phyloP scores from a whole-genome alignment of 2,797 vertebrate genomes.

The Myripristis murdjan region DNA sequence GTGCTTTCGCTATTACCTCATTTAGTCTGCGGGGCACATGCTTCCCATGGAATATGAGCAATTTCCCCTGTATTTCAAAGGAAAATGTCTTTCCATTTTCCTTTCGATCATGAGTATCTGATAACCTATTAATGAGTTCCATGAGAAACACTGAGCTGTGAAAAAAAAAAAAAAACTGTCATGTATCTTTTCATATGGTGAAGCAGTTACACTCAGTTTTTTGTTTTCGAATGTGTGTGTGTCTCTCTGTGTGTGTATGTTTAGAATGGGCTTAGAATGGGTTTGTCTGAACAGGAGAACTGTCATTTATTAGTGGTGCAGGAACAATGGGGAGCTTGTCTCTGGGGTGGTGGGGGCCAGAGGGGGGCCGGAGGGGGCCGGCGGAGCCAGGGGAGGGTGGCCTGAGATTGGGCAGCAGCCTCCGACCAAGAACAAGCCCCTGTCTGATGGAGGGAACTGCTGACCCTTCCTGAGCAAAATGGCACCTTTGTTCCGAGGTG shows the following conservation, averaged over 20 bases:
- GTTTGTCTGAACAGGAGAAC: constrained; percentile 83
- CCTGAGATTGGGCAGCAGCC: constrained; percentile 86
- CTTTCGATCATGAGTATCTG: constrained; percentile 50
- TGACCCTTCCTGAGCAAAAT: constrained; percentile 89
- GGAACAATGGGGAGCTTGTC: constrained; percentile 88
- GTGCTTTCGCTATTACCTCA: constrained; percentile 42
- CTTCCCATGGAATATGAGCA: constrained; percentile 17
- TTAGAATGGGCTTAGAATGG: constrained; percentile 77
- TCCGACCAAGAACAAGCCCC: constrained; percentile 87
- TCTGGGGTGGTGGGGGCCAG: constrained; percentile 75
- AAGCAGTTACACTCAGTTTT: constrained; percentile 33
- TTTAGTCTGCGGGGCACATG: constrained; percentile 10
- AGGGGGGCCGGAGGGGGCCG: constrained; percentile 64
- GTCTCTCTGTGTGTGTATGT: constrained; percentile 50
- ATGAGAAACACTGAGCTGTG: constrained; percentile 45
- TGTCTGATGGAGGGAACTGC: constrained; percentile 87
- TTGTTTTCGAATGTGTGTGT: constrained; percentile 36
- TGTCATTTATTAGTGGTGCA: constrained; percentile 86
- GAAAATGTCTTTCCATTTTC: constrained; percentile 40
- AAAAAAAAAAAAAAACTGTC: constrained; percentile 16
- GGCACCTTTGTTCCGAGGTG: constrained; percentile 88
- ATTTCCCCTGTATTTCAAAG: constrained; percentile 2
- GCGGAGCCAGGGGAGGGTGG: constrained; percentile 75
- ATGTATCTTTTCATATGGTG: constrained; percentile 50
- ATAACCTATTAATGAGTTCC: constrained; percentile 54